These are phyloP conservation scores for Eupelmus urozonus DNA, from an alignment of 2,888 invertebrate genomes.

Conservation along the genomic window DNA sequence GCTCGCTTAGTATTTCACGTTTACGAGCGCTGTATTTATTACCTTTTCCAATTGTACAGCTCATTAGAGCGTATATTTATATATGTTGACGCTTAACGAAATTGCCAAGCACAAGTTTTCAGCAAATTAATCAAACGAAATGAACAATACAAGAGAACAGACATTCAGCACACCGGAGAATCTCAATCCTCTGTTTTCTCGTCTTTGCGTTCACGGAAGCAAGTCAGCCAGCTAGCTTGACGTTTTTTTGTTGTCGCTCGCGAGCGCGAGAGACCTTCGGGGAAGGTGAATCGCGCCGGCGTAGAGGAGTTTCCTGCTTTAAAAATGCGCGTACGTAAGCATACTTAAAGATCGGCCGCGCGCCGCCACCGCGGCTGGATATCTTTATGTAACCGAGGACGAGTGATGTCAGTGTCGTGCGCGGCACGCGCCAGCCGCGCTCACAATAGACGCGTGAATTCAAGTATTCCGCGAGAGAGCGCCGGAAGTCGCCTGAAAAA, in stretches of 20 bases:
- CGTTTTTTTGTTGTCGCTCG: neutral
- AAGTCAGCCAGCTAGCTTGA: neutral
- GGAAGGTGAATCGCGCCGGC: constrained; percentile 19
- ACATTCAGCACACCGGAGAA: too few species aligned
- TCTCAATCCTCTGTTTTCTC: too few species aligned
- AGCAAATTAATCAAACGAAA: too few species aligned
- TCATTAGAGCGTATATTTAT: too few species aligned
- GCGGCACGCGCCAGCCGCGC: neutral
- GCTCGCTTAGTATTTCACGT: too few species aligned
- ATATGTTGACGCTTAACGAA: too few species aligned
- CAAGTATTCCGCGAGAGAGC: constrained; percentile 13
- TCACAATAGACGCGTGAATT: constrained; percentile 12
- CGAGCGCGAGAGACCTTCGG: constrained; percentile 29
- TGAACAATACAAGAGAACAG: too few species aligned
- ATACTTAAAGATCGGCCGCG: constrained; percentile 19
- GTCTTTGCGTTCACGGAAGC: constrained; percentile 1
- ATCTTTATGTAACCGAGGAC: constrained; percentile 42
- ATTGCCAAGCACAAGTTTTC: too few species aligned
- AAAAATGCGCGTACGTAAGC: constrained; percentile 38
- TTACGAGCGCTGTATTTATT: too few species aligned
- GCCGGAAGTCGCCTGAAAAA: constrained; percentile 21
- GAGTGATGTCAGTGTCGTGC: constrained; percentile 27
- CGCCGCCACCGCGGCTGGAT: neutral
- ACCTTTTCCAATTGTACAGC: too few species aligned
- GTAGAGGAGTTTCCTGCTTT: constrained; percentile 38